These are phyloP conservation scores for Hyposmocoma kahamanoa DNA, from an alignment of 1,140 invertebrate species.

Conservation along the genomic window DNA sequence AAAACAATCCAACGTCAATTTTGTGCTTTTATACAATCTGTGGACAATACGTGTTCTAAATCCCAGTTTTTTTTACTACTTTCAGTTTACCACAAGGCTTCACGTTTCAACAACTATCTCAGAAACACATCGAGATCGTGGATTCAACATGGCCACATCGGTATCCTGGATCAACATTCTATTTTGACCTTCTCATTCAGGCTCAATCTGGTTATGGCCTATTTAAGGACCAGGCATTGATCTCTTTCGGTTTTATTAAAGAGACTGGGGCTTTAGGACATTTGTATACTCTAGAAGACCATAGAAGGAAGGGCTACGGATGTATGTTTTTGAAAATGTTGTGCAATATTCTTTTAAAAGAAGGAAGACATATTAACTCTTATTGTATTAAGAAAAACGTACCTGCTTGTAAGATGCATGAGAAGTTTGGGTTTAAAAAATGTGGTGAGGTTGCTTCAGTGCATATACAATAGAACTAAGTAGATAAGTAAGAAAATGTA, in stretches of 20 bases:
- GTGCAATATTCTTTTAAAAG: conserved; percentile 17
- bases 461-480: conserved; percentile 7
- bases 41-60: too few species aligned
- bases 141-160: conserved; percentile 22
- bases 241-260: conserved; percentile 27
- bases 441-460: conserved; percentile 2
- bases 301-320: conserved; percentile 31
- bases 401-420: conserved; percentile 21
- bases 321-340: conserved; percentile 26
- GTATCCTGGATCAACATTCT: conserved; percentile 19
- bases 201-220: conserved; percentile 26
- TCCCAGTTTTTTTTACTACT: too few species aligned
- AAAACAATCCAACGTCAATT: too few species aligned
- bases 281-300: conserved; percentile 23
- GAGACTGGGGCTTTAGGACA: conserved; percentile 28
- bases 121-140: conserved; percentile 11
- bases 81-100: conserved; percentile 18
- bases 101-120: conserved; percentile 10
- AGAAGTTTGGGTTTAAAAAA: conserved; percentile 14
- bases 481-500: too few species aligned
- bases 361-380: conserved; percentile 12
- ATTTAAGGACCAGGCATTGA: conserved; percentile 17
- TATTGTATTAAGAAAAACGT: conserved; percentile 24
- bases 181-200: conserved; percentile 24
- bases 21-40: too few species aligned